Evolutionary conservation across 2,797 vertebrate genomes (phyloP), one percentile per base, ranked within the genome.

Genomic region (Fratercula arctica): DNA sequence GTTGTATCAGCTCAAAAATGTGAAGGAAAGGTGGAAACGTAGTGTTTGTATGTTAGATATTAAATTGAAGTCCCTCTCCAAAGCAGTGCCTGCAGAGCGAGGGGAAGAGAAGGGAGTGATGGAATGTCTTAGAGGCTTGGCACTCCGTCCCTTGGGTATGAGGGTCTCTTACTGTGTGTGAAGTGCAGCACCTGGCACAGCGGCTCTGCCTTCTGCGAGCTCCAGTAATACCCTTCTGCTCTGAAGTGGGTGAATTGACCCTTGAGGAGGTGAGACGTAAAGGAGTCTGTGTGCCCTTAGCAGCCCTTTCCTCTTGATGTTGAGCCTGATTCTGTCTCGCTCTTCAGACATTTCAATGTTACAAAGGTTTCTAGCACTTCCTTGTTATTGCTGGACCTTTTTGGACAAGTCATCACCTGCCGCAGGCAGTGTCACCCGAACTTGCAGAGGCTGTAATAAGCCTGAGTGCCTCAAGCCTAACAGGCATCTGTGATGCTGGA

Each of bases 91-190:
- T 60, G 53, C 11, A 6, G 26, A 14, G 33, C 21, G 43, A 31
- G 35, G 45, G 37, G 12, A 29, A 24, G 17, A 39, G 45, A 7
- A 78, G 10, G 51, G 14, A 17, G 39, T 3, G 6, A 29, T 64
- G 70, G 24, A 6, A 0, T 4, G 21, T 6, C 26, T 6, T 5
- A 17, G 68, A 37, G 59, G 12, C 50, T 19, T 35, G 43, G 48
- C 20, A 10, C 16, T 67, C 43, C 21, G 3, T 33, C 10, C 4
- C 0, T 3, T 2, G 53, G 7, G 26, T 10, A 1, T 3, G 28
- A 39, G 57, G 26, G 35, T 16, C 11, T 76, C 60, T 24, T 15
- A 2, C 11, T 10, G 1, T 3, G 33, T 10, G 46, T 43, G 1
- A 48, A 8, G n/a, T 33, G 3, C 39, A 75, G 70, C 35, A 8